Evolutionary conservation across 2,113 vertebrate genomes (phyloP), one percentile per base, ranked within the genome.

Genomic region (Dolichotis patagonum): DNA sequence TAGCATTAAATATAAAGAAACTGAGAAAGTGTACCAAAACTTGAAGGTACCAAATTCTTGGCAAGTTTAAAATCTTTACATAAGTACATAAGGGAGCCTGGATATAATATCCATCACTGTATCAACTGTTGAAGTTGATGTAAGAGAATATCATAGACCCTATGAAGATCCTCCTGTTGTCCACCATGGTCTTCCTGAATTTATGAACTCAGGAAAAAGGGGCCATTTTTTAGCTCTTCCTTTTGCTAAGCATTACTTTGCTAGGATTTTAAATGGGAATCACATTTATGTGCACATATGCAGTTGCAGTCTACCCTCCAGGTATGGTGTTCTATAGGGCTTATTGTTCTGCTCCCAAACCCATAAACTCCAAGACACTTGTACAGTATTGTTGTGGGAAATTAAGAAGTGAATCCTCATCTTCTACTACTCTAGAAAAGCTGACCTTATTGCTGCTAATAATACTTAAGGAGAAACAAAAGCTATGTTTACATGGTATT

Each of bases 41-140:
- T n/a, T 81, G 75, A 88, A 35, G 75, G 14, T 22, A 82, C 43
- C 43, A 87, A 78, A 65, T 75, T 41, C 30, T 67, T 65, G 35
- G 52, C 58, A 92, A 95, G 62, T 77, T 84, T 41, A 67, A 87
- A 60, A 46, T 80, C 62, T 67, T 91, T 38, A 78, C 16, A 16
- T 17, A 58, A 69, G 71, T 71, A 87, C 16, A 82, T 35, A 62
- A 71, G 52, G 1, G 73, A 75, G 19, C 75, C 46, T 7, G 20
- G 54, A 56, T 30, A 3, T 4, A 43, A 49, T 6, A 12, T 41
- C 1, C 2, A 69, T 14, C 54, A 52, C 3, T 13, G 9, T 7
- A 8, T 0, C 41, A 82, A 81, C 7, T 13, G 32, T 17, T 19
- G 60, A 13, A 1, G 14, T 7, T 91, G 49, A 93, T 28, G n/a